Evolutionary conservation across 2,113 vertebrate genomes (phyloP).

Genomic region (Oreochromis spilurus): DNA sequence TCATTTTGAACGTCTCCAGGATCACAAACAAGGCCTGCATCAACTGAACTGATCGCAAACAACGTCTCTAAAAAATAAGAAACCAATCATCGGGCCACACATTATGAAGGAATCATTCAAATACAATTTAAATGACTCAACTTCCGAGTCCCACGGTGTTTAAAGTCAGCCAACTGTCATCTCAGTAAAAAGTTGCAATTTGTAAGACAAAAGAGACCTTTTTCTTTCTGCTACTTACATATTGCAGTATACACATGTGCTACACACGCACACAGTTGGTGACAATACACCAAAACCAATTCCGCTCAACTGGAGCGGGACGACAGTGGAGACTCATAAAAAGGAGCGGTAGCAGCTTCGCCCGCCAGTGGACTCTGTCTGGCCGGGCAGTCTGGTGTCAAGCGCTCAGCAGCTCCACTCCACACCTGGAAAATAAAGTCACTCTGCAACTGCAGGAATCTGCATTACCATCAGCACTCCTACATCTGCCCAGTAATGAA

Average conservation of each 20-base stretch:
- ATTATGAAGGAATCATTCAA: neutral
- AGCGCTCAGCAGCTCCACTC: neutral
- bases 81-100: slow-evolving; percentile 4
- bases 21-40: neutral
- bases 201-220: slow-evolving; percentile 3
- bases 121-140: neutral
- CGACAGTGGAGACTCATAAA: slow-evolving; percentile 32
- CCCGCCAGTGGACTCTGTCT: slow-evolving; percentile 8
- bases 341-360: slow-evolving; percentile 35
- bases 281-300: slow-evolving; percentile 13
- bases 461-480: neutral
- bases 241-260: neutral
- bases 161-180: slow-evolving; percentile 35
- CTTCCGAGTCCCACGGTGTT: slow-evolving; percentile 5
- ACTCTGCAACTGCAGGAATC: neutral
- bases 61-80: neutral
- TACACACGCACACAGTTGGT: neutral
- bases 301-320: slow-evolving; percentile 27
- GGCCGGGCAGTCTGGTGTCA: slow-evolving; percentile 42
- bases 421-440: neutral
- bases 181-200: neutral
- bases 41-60: neutral
- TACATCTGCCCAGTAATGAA: neutral
- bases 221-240: slow-evolving; percentile 8
- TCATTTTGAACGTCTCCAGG: slow-evolving; percentile 31